phyloP scores from a whole-genome alignment of 2,797 vertebrate species.

The Spheniscus humboldti region DNA sequence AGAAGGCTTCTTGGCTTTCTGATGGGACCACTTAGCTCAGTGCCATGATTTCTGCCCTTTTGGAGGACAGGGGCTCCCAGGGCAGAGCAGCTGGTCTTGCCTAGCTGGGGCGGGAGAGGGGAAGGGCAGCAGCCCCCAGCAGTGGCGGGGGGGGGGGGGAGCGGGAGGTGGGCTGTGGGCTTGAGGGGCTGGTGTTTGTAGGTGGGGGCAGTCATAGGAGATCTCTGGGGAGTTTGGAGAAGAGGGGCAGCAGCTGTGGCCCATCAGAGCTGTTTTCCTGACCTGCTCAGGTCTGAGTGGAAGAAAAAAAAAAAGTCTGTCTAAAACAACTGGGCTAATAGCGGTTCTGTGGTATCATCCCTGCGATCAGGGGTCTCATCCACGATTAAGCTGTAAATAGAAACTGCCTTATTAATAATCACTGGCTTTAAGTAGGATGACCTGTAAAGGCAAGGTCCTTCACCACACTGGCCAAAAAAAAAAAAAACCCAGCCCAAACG shows the following conservation, averaged over 20 bases:
- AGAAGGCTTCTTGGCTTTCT: neutral
- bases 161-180: neutral
- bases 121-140: neutral
- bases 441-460: neutral
- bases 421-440: neutral
- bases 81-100: neutral
- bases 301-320: neutral
- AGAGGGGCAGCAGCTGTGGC: neutral
- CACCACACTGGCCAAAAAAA: neutral
- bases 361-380: conserved; percentile 31
- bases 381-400: conserved; percentile 46
- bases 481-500: neutral
- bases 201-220: neutral
- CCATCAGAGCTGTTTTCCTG: neutral
- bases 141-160: neutral
- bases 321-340: conserved; percentile 33
- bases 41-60: neutral
- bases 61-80: neutral
- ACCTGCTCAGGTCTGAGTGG: neutral
- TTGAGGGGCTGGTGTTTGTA: neutral
- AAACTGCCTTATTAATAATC: conserved; percentile 12
- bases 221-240: neutral
- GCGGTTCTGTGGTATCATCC: neutral
- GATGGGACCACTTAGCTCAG: neutral
- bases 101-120: rapidly evolving